Evolutionary conservation across 2,888 invertebrate species (phyloP), one percentile per base, ranked within the genome.

Genomic region (Fragum fragum): DNA sequence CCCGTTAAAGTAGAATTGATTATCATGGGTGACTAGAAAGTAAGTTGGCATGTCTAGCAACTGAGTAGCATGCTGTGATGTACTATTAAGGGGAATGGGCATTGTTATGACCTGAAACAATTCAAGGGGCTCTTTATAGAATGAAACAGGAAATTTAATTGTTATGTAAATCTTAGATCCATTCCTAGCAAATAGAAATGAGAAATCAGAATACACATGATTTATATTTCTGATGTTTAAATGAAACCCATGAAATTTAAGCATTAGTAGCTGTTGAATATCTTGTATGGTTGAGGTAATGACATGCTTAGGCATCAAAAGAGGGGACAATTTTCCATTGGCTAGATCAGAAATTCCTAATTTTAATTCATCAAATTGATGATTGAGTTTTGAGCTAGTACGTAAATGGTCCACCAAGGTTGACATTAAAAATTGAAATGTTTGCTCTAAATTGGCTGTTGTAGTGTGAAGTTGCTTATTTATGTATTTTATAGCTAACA

Each of bases 21-120:
- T 39, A 23, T 76, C 47, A 21, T 21, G 18, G n/a, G n/a, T n/a
- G n/a, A n/a, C n/a, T n/a, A n/a, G n/a, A n/a, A 80, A 76, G 18
- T 76, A 80, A 32, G 36, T 29, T n/a, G 86, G 79, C n/a, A 83
- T 16, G 61, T 80, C 53, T 9, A 83, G 28, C 16, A 79, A 52
- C 21, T 87, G 83, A 21, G 85, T 79, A 18, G 83, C 87, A 78
- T 83, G 83, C 14, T 28, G 23, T 21, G 87, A 84, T 23, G 81
- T 75, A n/a, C 61, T 6, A 55, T 84, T 84, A 18, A 84, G 39
- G 23, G 84, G 84, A 3, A 87, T 82, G 5, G 82, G 81, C 0
- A 81, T 14, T 7, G 84, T 75, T 26, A 78, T 32, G 32, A 84
- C 61, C 69, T 76, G 55, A 69, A 76, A 84, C 14, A 81, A 1